Evolutionary conservation across 1,140 invertebrate species (phyloP), one percentile per base, ranked within the genome.

Genomic region (Antheraea pernyi): DNA sequence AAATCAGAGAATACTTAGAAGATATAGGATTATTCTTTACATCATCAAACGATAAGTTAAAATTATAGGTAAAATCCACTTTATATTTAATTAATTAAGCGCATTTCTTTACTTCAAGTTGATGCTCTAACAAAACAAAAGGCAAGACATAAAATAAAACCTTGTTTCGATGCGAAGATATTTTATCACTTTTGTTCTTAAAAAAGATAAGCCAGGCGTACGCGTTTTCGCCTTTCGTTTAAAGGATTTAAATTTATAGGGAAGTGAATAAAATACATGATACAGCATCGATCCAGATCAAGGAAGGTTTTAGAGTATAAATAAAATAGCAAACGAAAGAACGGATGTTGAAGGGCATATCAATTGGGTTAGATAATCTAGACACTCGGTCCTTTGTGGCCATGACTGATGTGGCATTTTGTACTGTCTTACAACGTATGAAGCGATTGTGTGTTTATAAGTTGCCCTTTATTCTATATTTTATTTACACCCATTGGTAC

Each of bases 401-500:
- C 73, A 37, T 70, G 72, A 75, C 65, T 70, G 69, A 69, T 67
- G 71, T 73, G 77, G 53, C 73, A 79, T 78, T 77, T 72, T 62
- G 61, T 74, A 63, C 66, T 65, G 67, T 64, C 59, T 72, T 16
- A 67, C 64, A 39, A 65, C 37, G 61, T 30, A 63, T 68, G 59
- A 39, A 53, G 42, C 81, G 66, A 89, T 89, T 87, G 85, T 86
- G 84, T 89, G 83, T 76, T 86, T 84, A 89, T 86, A 71, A 82
- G 78, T 53, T 74, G 73, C 75, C 76, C 74, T 79, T 76, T 78
- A 73, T 66, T 30, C 19, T 16, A 69, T 70, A 67, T 59, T 65
- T 73, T 77, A 76, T 82, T 76, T 72, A 85, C 80, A 81, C 82
- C 82, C 81, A 89, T 83, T 81, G 84, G 85, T 87, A 85, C 73